Evolutionary conservation across 2,888 invertebrate genomes (phyloP).

Genomic region (Leucania comma): DNA sequence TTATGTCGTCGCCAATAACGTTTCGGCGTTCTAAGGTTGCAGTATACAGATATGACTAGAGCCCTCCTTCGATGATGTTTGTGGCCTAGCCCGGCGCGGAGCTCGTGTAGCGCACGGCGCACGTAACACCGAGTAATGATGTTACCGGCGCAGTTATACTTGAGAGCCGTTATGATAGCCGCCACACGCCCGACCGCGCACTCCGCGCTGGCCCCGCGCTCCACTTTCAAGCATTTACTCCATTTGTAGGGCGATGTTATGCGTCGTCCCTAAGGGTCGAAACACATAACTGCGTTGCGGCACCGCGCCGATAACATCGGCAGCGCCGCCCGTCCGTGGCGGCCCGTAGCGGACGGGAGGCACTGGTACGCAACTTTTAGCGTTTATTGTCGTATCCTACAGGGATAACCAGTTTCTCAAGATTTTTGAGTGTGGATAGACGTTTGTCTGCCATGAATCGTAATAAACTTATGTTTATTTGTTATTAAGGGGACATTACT

Average conservation of each 20-base stretch:
- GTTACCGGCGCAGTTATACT: conserved; percentile 22
- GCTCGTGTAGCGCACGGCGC: background rate
- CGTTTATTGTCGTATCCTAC: too few species aligned
- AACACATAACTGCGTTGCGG: too few species aligned
- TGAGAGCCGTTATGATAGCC: conserved; percentile 36
- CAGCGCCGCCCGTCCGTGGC: too few species aligned
- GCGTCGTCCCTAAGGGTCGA: background rate
- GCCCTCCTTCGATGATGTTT: background rate
- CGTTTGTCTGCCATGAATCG: too few species aligned
- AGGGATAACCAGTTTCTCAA: too few species aligned
- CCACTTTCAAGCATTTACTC: background rate
- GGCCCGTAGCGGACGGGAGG: too few species aligned
- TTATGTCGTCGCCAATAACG: background rate
- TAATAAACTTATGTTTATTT: too few species aligned
- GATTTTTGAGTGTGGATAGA: too few species aligned
- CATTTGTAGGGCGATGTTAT: conserved; percentile 14
- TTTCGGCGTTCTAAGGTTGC: background rate
- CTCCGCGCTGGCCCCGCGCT: background rate
- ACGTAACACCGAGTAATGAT: conserved; percentile 9
- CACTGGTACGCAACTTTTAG: too few species aligned
- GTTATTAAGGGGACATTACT: too few species aligned
- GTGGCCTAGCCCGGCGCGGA: too few species aligned
- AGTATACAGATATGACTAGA: background rate
- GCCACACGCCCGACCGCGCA: background rate
- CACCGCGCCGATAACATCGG: too few species aligned